Evolutionary conservation across 2,797 vertebrate genomes (phyloP).

Genomic region (Premnoplex brunnescens): DNA sequence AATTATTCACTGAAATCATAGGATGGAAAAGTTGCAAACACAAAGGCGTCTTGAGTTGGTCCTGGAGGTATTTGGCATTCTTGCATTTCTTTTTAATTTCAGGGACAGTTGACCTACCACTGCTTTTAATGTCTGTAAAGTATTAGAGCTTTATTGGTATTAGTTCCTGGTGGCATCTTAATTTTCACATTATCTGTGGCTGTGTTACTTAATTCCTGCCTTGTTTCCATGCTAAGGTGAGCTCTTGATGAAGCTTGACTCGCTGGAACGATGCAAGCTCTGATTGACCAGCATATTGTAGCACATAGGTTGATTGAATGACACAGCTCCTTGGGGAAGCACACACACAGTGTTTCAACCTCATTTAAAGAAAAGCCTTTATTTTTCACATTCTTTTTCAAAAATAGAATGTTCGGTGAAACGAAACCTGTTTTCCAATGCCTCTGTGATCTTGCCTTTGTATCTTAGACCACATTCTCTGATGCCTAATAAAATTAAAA

Average conservation of each 20-base stretch:
- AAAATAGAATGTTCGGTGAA: neutral
- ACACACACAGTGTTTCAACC: neutral
- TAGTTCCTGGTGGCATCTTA: neutral
- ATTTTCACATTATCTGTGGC: neutral
- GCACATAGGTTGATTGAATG: neutral
- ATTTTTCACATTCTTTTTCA: neutral
- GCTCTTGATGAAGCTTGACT: neutral
- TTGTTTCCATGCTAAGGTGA: neutral
- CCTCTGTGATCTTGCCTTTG: neutral
- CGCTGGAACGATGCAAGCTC: neutral
- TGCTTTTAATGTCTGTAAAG: neutral
- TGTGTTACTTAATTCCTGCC: neutral
- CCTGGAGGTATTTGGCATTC: neutral
- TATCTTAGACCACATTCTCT: neutral
- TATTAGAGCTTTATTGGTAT: neutral
- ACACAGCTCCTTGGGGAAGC: neutral
- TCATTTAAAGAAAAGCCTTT: neutral
- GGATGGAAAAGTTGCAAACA: neutral
- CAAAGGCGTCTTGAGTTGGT: neutral
- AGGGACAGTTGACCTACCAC: neutral
- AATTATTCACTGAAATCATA: neutral
- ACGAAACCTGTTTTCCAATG: neutral
- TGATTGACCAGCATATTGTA: neutral
- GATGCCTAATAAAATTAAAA: neutral
- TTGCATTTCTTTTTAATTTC: neutral